These are phyloP conservation scores for Cassiopea andromeda DNA, from an alignment of 30 jellyfish, hydroid and myxozoan species.

Conservation along the genomic window DNA sequence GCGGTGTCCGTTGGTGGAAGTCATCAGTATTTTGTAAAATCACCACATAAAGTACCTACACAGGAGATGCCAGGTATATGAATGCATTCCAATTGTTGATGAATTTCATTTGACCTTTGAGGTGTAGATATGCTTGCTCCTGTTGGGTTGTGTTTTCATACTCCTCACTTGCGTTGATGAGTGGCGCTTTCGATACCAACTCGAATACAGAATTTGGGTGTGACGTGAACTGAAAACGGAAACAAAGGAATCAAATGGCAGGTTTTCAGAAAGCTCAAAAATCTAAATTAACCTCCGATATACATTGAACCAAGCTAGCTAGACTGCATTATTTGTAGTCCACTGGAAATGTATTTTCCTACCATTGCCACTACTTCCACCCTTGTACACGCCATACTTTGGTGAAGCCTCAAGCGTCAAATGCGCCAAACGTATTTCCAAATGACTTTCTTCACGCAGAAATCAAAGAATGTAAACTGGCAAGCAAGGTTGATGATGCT, in stretches of 20 bases:
- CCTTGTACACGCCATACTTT: too few species aligned
- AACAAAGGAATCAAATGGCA: neutral
- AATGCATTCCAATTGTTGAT: slow-evolving; percentile 51
- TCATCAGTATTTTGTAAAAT: too few species aligned
- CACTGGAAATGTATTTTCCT: too few species aligned
- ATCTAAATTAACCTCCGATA: neutral
- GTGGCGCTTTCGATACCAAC: slow-evolving; percentile 6
- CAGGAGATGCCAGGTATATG: slow-evolving; percentile 67
- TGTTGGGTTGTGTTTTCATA: slow-evolving; percentile 5
- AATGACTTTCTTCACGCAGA: too few species aligned
- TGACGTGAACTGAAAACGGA: slow-evolving; percentile 22
- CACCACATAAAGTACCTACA: slow-evolving; percentile 19
- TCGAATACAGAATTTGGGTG: slow-evolving; percentile 70
- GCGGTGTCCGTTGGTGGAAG: too few species aligned
- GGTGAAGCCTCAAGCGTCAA: too few species aligned
- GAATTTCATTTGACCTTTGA: slow-evolving; percentile 65
- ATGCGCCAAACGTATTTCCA: too few species aligned
- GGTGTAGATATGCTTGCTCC: slow-evolving; percentile 18
- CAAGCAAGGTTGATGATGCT: too few species aligned
- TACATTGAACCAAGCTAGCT: too few species aligned
- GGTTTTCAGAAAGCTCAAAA: neutral
- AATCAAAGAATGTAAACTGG: too few species aligned
- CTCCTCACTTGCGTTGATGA: neutral
- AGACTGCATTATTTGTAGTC: too few species aligned
- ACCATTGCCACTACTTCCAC: too few species aligned